Conservation (phyloP, 2,797 vertebrate genomes). For the Diglossa cyanea region DNA sequence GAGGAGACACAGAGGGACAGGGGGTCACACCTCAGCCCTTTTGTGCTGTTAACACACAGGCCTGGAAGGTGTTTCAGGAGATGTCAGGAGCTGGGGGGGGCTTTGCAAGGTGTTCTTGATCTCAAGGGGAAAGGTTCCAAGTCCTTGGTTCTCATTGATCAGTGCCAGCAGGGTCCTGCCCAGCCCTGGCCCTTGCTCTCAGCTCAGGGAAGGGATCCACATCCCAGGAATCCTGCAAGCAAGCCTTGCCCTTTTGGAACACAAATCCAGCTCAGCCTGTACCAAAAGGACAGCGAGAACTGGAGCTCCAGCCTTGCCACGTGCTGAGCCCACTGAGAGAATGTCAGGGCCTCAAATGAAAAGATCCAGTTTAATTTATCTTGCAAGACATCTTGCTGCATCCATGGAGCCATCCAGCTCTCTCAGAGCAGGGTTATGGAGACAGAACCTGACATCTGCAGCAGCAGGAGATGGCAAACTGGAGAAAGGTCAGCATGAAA, state of each 20-base stretch:
- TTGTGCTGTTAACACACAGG: background rate
- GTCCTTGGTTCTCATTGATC: background rate
- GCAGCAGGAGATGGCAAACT: background rate
- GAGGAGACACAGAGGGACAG: background rate
- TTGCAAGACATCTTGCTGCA: background rate
- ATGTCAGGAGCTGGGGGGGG: background rate
- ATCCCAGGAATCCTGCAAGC: background rate
- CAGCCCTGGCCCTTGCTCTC: background rate
- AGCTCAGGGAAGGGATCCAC: background rate
- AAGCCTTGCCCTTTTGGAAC: background rate
- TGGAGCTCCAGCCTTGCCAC: background rate
- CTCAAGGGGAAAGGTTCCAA: background rate
- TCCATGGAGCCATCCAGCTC: background rate
- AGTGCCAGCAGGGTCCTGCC: background rate
- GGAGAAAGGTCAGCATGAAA: constrained; percentile 21
- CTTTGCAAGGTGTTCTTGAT: background rate
- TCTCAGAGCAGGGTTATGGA: background rate
- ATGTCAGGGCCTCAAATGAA: background rate
- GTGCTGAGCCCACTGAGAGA: background rate
- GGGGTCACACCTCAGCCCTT: background rate
- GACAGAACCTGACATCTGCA: constrained; percentile 35
- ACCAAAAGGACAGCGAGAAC: accelerated
- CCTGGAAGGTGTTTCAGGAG: background rate
- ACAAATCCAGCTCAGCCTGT: background rate
- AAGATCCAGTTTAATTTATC: background rate